Percentiles rank a stretch among this genome's conserved stretches.
These are phyloP conservation scores for Pocillopora damicornis DNA, from an alignment of 64 coral and sea anemone species.

Conservation along the genomic window DNA sequence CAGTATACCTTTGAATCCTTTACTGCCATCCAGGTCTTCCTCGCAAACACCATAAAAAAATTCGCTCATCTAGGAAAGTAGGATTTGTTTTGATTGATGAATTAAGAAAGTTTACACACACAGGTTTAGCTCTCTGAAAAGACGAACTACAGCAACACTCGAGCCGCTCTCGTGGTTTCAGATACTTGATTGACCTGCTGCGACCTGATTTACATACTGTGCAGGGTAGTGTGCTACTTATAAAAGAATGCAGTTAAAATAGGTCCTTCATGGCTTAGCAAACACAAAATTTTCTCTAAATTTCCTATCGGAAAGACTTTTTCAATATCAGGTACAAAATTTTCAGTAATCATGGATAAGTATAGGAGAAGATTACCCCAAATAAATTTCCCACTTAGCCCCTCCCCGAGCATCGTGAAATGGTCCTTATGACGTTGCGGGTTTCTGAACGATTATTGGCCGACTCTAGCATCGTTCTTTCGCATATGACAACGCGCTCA, in stretches of 20 bases:
- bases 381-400: neutral
- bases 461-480: neutral
- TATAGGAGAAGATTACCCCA: neutral
- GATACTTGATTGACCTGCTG: constrained; percentile 14
- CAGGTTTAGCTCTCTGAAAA: neutral
- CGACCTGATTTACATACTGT: constrained; percentile 1
- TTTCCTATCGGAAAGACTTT: neutral
- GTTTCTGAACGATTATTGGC: neutral
- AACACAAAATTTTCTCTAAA: neutral
- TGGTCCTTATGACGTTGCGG: neutral
- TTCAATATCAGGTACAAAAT: neutral
- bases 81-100: neutral
- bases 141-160: neutral
- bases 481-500: neutral
- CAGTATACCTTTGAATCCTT: neutral
- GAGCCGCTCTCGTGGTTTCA: neutral
- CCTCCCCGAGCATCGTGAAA: neutral
- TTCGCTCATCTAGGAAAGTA: constrained; percentile 60
- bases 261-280: too few relatives aligned
- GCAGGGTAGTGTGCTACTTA: neutral
- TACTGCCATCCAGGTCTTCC: constrained; percentile 67
- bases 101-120: neutral
- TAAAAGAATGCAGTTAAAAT: neutral
- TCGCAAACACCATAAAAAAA: constrained; percentile 39
- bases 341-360: neutral